These are phyloP conservation scores for Chelmon rostratus DNA, from an alignment of 2,797 vertebrate genomes.

Conservation along the genomic window DNA sequence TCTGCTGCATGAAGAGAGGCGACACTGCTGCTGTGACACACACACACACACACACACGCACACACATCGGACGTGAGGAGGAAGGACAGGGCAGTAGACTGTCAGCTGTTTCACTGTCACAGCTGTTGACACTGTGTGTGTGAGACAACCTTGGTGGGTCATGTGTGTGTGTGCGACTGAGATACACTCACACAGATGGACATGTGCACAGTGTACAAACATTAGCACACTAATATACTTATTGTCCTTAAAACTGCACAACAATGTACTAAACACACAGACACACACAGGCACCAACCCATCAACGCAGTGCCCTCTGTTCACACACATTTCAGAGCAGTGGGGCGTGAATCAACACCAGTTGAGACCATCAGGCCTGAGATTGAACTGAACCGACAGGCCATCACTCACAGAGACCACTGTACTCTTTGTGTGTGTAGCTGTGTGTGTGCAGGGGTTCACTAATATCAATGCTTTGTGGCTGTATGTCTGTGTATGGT, in stretches of 20 bases:
- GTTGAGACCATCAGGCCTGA: slow-evolving; percentile 41
- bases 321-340: slow-evolving; percentile 17
- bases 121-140: background rate
- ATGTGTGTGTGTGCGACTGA: background rate
- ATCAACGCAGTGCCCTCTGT: background rate
- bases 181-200: background rate
- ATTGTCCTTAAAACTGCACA: background rate
- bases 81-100: slow-evolving; percentile 2
- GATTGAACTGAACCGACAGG: slow-evolving; percentile 49
- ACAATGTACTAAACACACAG: background rate
- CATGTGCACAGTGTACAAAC: background rate
- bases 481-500: background rate
- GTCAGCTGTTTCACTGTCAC: slow-evolving; percentile 5
- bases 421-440: background rate
- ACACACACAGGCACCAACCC: slow-evolving; percentile 3
- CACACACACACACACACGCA: slow-evolving; percentile 16
- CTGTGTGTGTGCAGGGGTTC: background rate
- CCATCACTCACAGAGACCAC: slow-evolving; percentile 21
- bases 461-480: slow-evolving; percentile 4
- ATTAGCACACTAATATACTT: background rate
- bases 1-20: background rate
- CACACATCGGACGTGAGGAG: background rate
- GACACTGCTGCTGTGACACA: slow-evolving; percentile 6
- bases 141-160: background rate
- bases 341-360: slow-evolving; percentile 35